Percentiles rank a stretch among this genome's conserved stretches.
Conservation (phyloP, 2,888 invertebrate genomes). For the Drosophila pullipes region DNA sequence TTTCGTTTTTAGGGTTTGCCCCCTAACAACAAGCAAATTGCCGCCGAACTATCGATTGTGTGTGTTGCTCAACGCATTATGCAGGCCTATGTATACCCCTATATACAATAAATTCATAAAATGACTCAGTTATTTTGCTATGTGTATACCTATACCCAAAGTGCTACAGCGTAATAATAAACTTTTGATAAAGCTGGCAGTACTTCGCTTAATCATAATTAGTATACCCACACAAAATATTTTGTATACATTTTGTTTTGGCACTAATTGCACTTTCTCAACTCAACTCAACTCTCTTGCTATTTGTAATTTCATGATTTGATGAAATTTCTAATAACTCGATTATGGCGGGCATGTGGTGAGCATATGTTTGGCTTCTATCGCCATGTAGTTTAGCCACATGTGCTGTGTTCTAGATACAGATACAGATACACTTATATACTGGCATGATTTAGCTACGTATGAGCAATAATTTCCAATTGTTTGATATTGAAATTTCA, state of each 20-base stretch:
- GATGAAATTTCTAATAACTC: neutral
- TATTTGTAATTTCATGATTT: neutral
- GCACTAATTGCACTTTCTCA: neutral
- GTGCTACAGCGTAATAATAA: neutral
- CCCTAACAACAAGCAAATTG: slow-evolving; percentile 50
- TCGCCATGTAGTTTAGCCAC: slow-evolving; percentile 8
- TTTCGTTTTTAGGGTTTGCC: slow-evolving; percentile 33
- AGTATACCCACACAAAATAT: neutral
- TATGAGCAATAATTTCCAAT: slow-evolving; percentile 31
- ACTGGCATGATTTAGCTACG: slow-evolving; percentile 1
- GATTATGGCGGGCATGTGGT: neutral
- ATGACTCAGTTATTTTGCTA: neutral
- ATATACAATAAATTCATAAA: neutral
- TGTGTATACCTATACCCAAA: too few species aligned
- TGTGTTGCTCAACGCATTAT: slow-evolving; percentile 14
- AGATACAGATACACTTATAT: slow-evolving; percentile 2
- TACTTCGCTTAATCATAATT: neutral
- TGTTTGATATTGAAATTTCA: slow-evolving; percentile 35
- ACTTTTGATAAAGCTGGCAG: neutral
- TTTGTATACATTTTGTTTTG: neutral
- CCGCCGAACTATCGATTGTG: slow-evolving; percentile 55
- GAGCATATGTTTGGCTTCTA: slow-evolving; percentile 19
- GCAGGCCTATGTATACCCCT: slow-evolving; percentile 6
- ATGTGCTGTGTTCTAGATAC: slow-evolving; percentile 2
- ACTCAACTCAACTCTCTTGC: neutral